phyloP scores from a whole-genome alignment of 2,888 invertebrate genomes.

The Gymnocheta viridis region DNA sequence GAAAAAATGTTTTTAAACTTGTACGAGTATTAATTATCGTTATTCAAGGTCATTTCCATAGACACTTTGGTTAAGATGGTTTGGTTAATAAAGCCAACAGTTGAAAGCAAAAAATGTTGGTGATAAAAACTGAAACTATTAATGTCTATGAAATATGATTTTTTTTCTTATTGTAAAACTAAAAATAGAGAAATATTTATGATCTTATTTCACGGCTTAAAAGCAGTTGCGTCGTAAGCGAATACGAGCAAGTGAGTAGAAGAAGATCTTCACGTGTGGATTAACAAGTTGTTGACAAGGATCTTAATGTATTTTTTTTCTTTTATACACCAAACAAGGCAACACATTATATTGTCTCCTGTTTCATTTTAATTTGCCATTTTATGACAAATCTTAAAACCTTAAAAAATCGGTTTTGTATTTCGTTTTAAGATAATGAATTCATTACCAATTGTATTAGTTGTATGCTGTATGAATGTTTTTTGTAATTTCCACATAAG shows the following conservation, averaged over 20 bases:
- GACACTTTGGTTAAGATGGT: constrained; percentile 47
- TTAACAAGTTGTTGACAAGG: constrained; percentile 70
- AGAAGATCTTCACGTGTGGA: constrained; percentile 62
- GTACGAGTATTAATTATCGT: constrained; percentile 67
- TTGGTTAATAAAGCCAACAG: constrained; percentile 10
- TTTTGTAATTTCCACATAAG: too few species aligned
- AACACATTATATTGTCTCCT: constrained; percentile 5
- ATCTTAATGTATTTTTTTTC: constrained; percentile 58
- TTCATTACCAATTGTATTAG: too few species aligned
- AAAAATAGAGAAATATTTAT: constrained; percentile 62
- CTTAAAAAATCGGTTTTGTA: too few species aligned
- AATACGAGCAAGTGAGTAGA: not conserved
- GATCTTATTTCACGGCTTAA: constrained; percentile 1
- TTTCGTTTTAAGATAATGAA: not conserved
- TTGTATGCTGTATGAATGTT: too few species aligned
- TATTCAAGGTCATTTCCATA: constrained; percentile 65
- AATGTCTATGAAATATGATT: constrained; percentile 59
- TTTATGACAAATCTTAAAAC: not conserved
- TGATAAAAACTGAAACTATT: constrained; percentile 53
- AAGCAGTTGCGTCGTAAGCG: constrained; percentile 19
- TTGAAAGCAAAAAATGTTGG: not conserved
- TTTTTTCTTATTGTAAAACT: constrained; percentile 41
- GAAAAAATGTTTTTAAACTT: constrained; percentile 62
- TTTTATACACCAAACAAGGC: not conserved
- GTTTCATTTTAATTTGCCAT: constrained; percentile 25